These are phyloP conservation scores for Clivina fossor DNA, from an alignment of 2,888 invertebrate genomes.

Conservation along the genomic window DNA sequence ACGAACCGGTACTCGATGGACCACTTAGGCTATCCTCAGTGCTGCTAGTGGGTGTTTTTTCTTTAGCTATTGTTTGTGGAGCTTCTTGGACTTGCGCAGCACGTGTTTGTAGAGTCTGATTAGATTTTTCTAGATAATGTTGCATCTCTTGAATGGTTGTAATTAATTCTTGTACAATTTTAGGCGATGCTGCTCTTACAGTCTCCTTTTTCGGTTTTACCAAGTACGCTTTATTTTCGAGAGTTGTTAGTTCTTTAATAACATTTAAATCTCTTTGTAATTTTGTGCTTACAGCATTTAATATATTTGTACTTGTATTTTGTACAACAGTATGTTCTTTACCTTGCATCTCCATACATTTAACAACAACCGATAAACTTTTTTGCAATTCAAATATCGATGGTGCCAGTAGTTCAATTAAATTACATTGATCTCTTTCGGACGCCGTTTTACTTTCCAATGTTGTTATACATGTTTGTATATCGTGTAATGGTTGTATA, in stretches of 20 bases:
- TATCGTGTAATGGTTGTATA: slow-evolving; percentile 63
- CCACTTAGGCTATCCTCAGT: slow-evolving; percentile 34
- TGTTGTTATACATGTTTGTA: slow-evolving; percentile 61
- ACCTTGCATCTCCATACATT: slow-evolving; percentile 68
- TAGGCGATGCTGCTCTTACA: slow-evolving; percentile 51
- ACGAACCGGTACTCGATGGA: slow-evolving; percentile 40
- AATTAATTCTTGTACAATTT: slow-evolving; percentile 54
- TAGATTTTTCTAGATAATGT: slow-evolving; percentile 54
- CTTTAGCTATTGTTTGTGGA: slow-evolving; percentile 41
- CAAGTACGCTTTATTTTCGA: slow-evolving; percentile 50
- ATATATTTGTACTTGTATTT: slow-evolving; percentile 66
- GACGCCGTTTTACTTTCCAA: slow-evolving; percentile 54
- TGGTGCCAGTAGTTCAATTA: slow-evolving; percentile 60
- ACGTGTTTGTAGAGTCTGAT: slow-evolving; percentile 20
- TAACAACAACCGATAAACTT: slow-evolving; percentile 58
- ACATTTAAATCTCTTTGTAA: slow-evolving; percentile 59
- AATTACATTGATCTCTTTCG: slow-evolving; percentile 54
- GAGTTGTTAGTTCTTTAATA: slow-evolving; percentile 55
- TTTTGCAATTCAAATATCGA: slow-evolving; percentile 52
- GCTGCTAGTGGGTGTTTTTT: slow-evolving; percentile 37
- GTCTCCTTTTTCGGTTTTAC: slow-evolving; percentile 48
- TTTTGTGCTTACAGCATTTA: slow-evolving; percentile 62
- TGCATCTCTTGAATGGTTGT: slow-evolving; percentile 63
- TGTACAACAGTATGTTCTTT: slow-evolving; percentile 68
- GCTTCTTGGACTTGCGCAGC: slow-evolving; percentile 31